Percentiles rank a stretch among this genome's conserved stretches.
Evolutionary conservation across 2,113 vertebrate genomes (phyloP).

Genomic region (Oryzias javanicus): DNA sequence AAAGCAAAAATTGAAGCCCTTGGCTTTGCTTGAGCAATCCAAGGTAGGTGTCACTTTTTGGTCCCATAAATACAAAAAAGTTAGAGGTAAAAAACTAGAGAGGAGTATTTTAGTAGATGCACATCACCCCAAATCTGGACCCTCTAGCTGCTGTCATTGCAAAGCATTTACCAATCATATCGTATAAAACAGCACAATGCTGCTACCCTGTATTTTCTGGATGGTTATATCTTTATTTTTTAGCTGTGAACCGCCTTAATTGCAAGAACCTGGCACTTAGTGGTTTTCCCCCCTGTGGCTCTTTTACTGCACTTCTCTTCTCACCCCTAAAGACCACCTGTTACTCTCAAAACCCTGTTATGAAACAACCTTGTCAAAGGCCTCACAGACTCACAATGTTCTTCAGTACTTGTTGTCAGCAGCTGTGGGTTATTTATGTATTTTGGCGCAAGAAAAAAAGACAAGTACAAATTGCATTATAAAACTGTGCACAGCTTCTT

Average conservation of each 20-base stretch:
- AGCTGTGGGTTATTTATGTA: slow-evolving; percentile 21
- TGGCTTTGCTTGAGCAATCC: slow-evolving; percentile 71
- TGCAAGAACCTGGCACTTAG: slow-evolving; percentile 66
- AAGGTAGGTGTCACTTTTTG: slow-evolving; percentile 50
- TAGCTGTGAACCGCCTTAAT: slow-evolving; percentile 49
- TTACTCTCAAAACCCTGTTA: slow-evolving; percentile 42
- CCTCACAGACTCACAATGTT: slow-evolving; percentile 6
- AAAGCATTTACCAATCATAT: slow-evolving; percentile 24
- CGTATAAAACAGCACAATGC: slow-evolving; percentile 13
- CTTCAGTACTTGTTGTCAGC: slow-evolving; percentile 25
- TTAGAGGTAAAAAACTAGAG: too few relatives aligned
- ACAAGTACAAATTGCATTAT: not conserved
- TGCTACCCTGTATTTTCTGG: slow-evolving; percentile 47
- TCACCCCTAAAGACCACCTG: slow-evolving; percentile 55
- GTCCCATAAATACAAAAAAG: too few relatives aligned
- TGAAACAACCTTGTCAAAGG: slow-evolving; percentile 38
- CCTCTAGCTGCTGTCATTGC: slow-evolving; percentile 26
- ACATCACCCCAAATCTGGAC: slow-evolving; percentile 12
- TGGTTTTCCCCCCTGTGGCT: slow-evolving; percentile 32
- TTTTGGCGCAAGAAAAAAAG: slow-evolving; percentile 11
- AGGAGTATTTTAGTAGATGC: not conserved
- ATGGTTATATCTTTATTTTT: slow-evolving; percentile 45
- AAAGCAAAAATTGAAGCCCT: slow-evolving; percentile 54
- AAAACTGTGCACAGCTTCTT: not conserved
- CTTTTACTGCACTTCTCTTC: slow-evolving; percentile 22